Percentiles rank a stretch among this genome's conserved stretches.
phyloP scores from a whole-genome alignment of 2,888 invertebrate species.

The Thelaira solivaga region DNA sequence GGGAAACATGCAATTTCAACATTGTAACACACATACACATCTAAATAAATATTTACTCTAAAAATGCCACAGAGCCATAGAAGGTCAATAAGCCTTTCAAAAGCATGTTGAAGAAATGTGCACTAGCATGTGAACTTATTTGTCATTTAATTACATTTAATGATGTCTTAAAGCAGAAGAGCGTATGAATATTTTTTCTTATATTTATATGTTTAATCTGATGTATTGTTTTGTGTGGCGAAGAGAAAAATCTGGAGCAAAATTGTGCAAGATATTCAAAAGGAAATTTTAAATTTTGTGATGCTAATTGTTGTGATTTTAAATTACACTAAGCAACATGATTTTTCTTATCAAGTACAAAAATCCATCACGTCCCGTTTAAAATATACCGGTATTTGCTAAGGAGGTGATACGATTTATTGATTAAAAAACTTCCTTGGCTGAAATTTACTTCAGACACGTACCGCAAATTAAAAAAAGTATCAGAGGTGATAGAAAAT shows the following conservation, averaged over 20 bases:
- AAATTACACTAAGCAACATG: too few species aligned
- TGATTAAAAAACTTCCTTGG: too few species aligned
- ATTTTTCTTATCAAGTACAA: too few species aligned
- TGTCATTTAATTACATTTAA: not conserved
- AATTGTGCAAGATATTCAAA: not conserved
- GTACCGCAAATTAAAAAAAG: too few species aligned
- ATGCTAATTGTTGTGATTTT: not conserved
- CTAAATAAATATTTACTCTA: not conserved
- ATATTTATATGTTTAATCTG: too few species aligned
- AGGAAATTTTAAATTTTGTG: not conserved
- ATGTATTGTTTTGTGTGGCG: not conserved
- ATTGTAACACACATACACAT: conserved; percentile 12
- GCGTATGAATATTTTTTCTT: too few species aligned
- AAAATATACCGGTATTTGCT: too few species aligned
- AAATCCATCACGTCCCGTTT: too few species aligned
- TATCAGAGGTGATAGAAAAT: too few species aligned
- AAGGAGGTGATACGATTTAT: too few species aligned
- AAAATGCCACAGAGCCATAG: not conserved
- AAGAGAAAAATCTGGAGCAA: not conserved
- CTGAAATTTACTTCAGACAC: too few species aligned
- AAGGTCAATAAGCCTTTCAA: not conserved
- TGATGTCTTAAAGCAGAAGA: not conserved
- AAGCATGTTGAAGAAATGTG: conserved; percentile 7
- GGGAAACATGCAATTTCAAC: conserved; percentile 54
- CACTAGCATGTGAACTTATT: not conserved